Percentiles rank a stretch among this genome's conserved stretches.
phyloP scores from a whole-genome alignment of 2,113 vertebrate genomes.

The Pavo muticus region DNA sequence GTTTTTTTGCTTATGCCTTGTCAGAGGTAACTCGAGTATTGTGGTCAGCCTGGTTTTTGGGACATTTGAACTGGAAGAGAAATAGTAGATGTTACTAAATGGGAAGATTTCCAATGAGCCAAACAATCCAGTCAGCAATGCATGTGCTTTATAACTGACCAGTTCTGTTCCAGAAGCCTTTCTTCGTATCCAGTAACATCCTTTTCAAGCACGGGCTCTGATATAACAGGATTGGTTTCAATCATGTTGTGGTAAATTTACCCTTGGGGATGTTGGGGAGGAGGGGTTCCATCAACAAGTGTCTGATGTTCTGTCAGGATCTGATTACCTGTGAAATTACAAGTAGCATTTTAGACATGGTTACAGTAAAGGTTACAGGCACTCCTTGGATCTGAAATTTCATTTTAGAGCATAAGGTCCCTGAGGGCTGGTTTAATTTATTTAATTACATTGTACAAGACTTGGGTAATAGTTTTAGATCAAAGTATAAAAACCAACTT shows the following conservation, averaged over 20 bases:
- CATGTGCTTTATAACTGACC: not conserved
- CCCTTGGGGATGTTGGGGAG: constrained; percentile 38
- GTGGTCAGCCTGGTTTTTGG: not conserved
- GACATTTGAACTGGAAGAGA: not conserved
- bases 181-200: not conserved
- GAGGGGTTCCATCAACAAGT: constrained; percentile 53
- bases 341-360: constrained; percentile 67
- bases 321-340: constrained; percentile 79
- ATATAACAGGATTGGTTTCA: constrained; percentile 57
- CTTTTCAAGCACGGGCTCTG: constrained; percentile 29
- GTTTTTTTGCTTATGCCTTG: not conserved
- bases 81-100: not conserved
- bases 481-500: constrained; percentile 77
- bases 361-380: constrained; percentile 76
- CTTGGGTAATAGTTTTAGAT: constrained; percentile 80
- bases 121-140: not conserved
- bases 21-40: not conserved
- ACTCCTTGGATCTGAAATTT: constrained; percentile 77
- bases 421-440: constrained; percentile 79
- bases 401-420: constrained; percentile 77
- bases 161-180: not conserved
- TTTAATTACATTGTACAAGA: constrained; percentile 80
- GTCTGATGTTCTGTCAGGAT: constrained; percentile 69
- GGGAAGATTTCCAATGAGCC: not conserved
- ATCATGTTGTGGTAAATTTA: constrained; percentile 39